Evolutionary conservation across 2,888 invertebrate species (phyloP).

Genomic region (Pristionchus arcanus): DNA sequence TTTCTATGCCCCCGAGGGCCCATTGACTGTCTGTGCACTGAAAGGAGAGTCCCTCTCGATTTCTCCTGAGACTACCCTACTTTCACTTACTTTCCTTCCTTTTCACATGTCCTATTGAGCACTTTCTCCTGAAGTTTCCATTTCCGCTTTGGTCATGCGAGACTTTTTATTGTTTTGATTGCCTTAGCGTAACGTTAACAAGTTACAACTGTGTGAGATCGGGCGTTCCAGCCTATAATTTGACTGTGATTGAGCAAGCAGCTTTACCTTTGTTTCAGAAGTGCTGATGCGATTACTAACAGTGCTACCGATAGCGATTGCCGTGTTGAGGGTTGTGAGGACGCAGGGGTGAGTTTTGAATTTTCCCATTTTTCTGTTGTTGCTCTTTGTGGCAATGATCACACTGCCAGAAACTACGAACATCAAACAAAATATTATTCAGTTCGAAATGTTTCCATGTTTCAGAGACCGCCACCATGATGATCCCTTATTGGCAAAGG

Average conservation of each 20-base stretch:
- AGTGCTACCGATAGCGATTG: background rate
- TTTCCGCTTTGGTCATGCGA: background rate
- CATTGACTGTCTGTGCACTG: background rate
- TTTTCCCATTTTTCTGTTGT: too few species aligned
- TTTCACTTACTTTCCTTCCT: background rate
- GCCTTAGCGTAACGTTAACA: too few species aligned
- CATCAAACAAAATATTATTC: too few species aligned
- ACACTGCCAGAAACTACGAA: too few species aligned
- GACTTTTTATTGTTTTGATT: too few species aligned
- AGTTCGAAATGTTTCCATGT: background rate
- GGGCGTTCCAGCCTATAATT: too few species aligned
- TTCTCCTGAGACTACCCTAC: background rate
- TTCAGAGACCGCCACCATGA: background rate
- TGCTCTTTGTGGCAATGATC: too few species aligned
- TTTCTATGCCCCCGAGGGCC: too few species aligned
- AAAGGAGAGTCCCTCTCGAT: background rate
- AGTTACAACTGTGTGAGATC: too few species aligned
- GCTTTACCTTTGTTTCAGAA: background rate
- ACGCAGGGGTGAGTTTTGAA: conserved; percentile 7
- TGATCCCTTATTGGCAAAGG: background rate
- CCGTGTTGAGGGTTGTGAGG: background rate
- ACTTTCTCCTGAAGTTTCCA: background rate
- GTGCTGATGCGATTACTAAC: background rate
- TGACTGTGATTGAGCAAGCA: background rate
- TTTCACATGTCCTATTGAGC: background rate